phyloP scores from a whole-genome alignment of 1,140 invertebrate species.

The Pemphigus obesinymphae region DNA sequence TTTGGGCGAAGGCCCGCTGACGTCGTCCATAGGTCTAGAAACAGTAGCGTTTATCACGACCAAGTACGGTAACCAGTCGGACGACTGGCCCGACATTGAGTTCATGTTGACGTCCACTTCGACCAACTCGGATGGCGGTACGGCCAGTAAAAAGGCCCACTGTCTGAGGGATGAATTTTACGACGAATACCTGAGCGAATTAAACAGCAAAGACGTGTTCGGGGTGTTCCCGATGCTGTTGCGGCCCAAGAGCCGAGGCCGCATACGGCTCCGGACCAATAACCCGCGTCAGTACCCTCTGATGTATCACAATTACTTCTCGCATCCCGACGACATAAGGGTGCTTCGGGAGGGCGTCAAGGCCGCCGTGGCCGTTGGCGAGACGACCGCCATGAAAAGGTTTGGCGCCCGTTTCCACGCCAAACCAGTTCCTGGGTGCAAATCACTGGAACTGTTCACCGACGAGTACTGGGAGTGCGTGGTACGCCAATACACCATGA shows the following conservation, averaged over 20 bases:
- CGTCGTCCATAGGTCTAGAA: constrained; percentile 75
- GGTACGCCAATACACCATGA: constrained; percentile 69
- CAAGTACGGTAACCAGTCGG: constrained; percentile 74
- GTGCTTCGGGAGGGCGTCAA: constrained; percentile 80
- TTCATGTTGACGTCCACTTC: constrained; percentile 81
- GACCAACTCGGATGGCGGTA: constrained; percentile 68
- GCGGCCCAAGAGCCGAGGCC: constrained; percentile 76
- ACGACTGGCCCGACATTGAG: constrained; percentile 86
- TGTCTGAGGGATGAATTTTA: constrained; percentile 75
- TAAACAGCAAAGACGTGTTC: constrained; percentile 69
- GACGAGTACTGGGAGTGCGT: constrained; percentile 48
- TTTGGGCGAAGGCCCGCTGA: constrained; percentile 73
- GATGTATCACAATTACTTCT: constrained; percentile 84
- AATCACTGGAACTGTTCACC: constrained; percentile 58
- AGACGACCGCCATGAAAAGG: constrained; percentile 53
- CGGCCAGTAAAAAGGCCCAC: constrained; percentile 67
- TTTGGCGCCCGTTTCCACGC: constrained; percentile 71
- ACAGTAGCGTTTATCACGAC: constrained; percentile 80
- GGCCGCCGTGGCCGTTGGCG: constrained; percentile 70
- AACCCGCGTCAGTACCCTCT: constrained; percentile 81
- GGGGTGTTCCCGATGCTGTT: constrained; percentile 82
- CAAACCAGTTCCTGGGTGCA: constrained; percentile 71
- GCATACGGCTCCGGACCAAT: constrained; percentile 66
- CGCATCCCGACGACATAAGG: constrained; percentile 71
- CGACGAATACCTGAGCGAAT: constrained; percentile 63